Percentiles rank a stretch among this genome's conserved stretches.
Evolutionary conservation across 2,797 vertebrate genomes (phyloP).

Genomic region (Hemitrygon akajei): DNA sequence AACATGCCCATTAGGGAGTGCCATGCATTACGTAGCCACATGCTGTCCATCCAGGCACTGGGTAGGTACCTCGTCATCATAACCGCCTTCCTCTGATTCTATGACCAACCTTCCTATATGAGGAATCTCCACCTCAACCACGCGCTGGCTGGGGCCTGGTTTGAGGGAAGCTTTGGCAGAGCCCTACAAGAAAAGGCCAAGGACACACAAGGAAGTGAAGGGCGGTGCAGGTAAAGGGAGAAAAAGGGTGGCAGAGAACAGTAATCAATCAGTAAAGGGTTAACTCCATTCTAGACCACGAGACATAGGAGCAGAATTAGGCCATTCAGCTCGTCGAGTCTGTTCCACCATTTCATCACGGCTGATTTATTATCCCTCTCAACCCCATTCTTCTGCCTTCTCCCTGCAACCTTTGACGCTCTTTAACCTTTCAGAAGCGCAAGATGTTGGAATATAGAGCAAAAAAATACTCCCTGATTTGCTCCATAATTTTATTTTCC

Average conservation of each 20-base stretch:
- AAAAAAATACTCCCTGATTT: too few species aligned
- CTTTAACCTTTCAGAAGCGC: too few species aligned
- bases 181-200: conserved; percentile 52
- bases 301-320: too few species aligned
- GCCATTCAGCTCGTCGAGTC: too few species aligned
- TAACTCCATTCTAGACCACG: not conserved
- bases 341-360: too few species aligned
- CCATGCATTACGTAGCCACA: not conserved
- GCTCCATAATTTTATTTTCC: not conserved
- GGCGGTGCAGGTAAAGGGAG: conserved; percentile 44
- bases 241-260: conserved; percentile 63
- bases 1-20: not conserved
- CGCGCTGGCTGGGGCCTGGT: conserved; percentile 68
- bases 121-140: conserved; percentile 88
- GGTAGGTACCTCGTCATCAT: conserved; percentile 90
- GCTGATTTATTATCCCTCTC: too few species aligned
- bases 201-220: not conserved
- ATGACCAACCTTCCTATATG: conserved; percentile 88
- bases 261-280: conserved; percentile 32
- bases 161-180: conserved; percentile 53
- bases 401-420: too few species aligned
- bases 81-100: conserved; percentile 91
- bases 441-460: too few species aligned
- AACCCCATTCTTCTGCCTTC: too few species aligned
- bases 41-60: conserved; percentile 38